Evolutionary conservation across 92 coral and sea anemone genomes (phyloP), one percentile per base, ranked within the genome.

Genomic region (Nematostella vectensis): DNA sequence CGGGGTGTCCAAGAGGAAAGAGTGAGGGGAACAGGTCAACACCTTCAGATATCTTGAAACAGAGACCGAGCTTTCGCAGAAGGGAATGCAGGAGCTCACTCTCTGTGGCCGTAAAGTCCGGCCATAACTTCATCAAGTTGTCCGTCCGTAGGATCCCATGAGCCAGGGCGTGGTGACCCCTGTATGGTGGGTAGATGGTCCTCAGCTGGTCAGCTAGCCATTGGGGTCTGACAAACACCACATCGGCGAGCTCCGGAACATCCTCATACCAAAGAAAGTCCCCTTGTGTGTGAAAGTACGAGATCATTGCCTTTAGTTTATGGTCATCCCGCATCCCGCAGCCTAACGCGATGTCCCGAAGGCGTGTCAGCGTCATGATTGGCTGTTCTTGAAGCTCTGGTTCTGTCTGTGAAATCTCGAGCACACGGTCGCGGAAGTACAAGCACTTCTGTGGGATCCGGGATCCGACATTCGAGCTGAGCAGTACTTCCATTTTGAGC

Each of bases 211-310:
- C 82, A 2, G 88, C 76, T 22, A 85, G 61, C 95, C 95, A 85
- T 31, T 69, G 70, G 1, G 95, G 95, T 10, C 63, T 72, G 12
- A 85, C 74, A 42, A 85, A 75, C 30, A 85, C 83, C 1, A 72
- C 61, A 26, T 80, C 95, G 16, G 74, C 63, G 53, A 85, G 29
- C 45, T 59, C 88, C 1, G 83, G 83, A 57, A 80, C 72, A 54
- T 85, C 95, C 62, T 82, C 86, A 59, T 60, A 85, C 95, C 95
- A 85, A 31, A 85, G 71, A 24, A 85, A 80, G 58, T 85, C 95
- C n/a, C 95, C 95, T 39, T 85, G 95, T 4, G 79, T 78, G 48
- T 85, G 95, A 56, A 85, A 85, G 57, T 85, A 85, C 47, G 69
- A 61, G 79, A 85, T 65, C 70, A 85, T 77, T 25, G 83, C 83